A percentile compares a stretch with the other conserved stretches of the same genome.
Conservation (phyloP, 2,888 invertebrate genomes). For the Buathra laborator region DNA sequence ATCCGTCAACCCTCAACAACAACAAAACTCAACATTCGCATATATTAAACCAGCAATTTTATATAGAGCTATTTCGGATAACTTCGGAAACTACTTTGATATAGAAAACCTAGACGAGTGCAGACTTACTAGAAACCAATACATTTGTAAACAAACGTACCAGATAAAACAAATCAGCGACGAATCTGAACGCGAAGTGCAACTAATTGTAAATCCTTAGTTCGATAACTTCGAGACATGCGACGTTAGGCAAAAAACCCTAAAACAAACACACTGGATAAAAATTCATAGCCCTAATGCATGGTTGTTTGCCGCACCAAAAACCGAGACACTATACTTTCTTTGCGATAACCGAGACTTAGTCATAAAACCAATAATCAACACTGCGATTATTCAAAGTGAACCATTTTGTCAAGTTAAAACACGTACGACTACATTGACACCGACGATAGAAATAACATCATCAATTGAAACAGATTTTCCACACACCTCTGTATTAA, state of each 20-base stretch:
- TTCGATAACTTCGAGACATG: conserved; percentile 7
- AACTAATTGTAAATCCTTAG: conserved; percentile 20
- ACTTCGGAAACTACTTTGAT: conserved; percentile 19
- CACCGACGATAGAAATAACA: background rate
- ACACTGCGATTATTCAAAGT: background rate
- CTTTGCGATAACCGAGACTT: background rate
- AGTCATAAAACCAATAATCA: background rate
- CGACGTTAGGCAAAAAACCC: conserved; percentile 23
- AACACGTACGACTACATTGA: background rate
- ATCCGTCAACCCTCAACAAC: too few species aligned
- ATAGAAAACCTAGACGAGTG: too few species aligned
- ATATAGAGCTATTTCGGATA: too few species aligned
- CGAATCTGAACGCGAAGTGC: too few species aligned
- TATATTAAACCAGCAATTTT: too few species aligned
- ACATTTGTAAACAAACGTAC: background rate
- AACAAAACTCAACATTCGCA: too few species aligned
- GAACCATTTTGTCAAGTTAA: background rate
- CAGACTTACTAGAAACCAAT: background rate
- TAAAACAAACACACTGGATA: conserved; percentile 26
- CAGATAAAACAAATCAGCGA: conserved; percentile 20
- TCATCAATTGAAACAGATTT: conserved; percentile 1
- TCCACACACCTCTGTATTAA: background rate
- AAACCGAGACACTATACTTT: conserved; percentile 16
- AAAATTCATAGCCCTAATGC: conserved; percentile 9
- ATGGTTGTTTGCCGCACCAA: conserved; percentile 39